Evolutionary conservation across 2,113 vertebrate species (phyloP), one percentile per base, ranked within the genome.

Genomic region (Turdus rufiventris): DNA sequence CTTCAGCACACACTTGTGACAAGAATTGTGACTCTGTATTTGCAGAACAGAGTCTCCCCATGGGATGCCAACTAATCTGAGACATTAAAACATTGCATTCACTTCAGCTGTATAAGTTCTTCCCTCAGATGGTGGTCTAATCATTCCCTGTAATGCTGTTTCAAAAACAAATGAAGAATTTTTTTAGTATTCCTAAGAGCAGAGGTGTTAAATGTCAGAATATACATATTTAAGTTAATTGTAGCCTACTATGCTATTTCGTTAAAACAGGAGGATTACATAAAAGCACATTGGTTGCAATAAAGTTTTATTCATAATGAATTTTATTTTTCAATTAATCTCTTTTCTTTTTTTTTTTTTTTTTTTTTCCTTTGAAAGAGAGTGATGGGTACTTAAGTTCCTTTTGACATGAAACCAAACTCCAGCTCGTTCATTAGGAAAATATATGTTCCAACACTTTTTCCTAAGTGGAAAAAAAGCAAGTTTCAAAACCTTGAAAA

Each of bases 1-100:
- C 96, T 98, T 97, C 96, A 97, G 88, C 96, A 98, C 97, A 98
- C 97, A 97, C 80, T 97, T 97, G 93, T 96, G 94, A 97, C 95
- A 91, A 88, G 87, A 95, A 96, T 89, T 96, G 95, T 93, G 94
- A 94, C 97, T 97, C 95, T 95, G 47, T 97, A 95, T 93, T 96
- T 91, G 93, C 91, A 90, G 85, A 95, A 62, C 43, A 94, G 56
- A 91, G 38, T 85, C 67, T 97, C 56, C 89, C 85, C 15, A 47
- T 92, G 88, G 95, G 65, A 91, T 38, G 42, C 45, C 88, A 67
- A 65, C 83, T 67, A 95, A 92, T 75, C 85, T 81, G 92, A 8
- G 28, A 96, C 90, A 75, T 92, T 92, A 88, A 96, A 91, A 87
- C 23, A 82, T 16, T 12, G 1, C 48, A 63, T 85, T 96, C 65